Base-by-base conservation (phyloP, 2,797 vertebrate species). In the Tamandua tetradactyla region DNA sequence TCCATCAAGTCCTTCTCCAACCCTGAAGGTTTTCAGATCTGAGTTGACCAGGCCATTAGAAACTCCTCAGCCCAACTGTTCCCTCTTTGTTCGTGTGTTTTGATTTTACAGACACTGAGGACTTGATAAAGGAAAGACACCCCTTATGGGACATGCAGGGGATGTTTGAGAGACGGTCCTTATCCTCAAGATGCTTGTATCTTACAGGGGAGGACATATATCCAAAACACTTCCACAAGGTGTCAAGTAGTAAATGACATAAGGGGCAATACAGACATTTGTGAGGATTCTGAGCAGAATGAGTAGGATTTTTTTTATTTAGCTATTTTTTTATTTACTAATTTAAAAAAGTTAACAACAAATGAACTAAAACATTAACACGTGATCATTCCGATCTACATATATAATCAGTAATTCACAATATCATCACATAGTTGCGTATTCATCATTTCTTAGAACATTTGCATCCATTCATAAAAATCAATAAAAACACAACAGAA, bases 71-170 rank as follows among this genome's bases (percentile, higher is more conserved):
- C 30, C 61, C n/a, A 37, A 13, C 49, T 30, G 11, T 25, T 75
- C 40, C 49, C 6, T 66, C 52, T 75, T 88, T 25, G 6, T 66
- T 88, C n/a, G n/a, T 37, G 79, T 93, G 68, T 82, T 94, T 92
- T 80, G 72, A 47, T 87, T 94, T 88, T 80, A 62, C 25, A 90
- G 30, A 79, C 69, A 17, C 79, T 44, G 59, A 92, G n/a, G 40
- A 55, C 66, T 72, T 23, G 2, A 13, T n/a, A 20, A 44, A 68
- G 80, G 49, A 81, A 87, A 89, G 42, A 9, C 32, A 37, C 15
- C 32, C 47, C 3, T 35, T 9, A 4, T 62, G 32, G 35, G 74
- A 9, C 44, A 25, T 47, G 30, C 68, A 30, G 30, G 84, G 40
- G 85, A 32, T 55, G 78, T 47, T 59, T 62, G 87, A 17, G n/a